Conservation (phyloP, 2,113 vertebrate species). For the Neotragus pygmaeus region DNA sequence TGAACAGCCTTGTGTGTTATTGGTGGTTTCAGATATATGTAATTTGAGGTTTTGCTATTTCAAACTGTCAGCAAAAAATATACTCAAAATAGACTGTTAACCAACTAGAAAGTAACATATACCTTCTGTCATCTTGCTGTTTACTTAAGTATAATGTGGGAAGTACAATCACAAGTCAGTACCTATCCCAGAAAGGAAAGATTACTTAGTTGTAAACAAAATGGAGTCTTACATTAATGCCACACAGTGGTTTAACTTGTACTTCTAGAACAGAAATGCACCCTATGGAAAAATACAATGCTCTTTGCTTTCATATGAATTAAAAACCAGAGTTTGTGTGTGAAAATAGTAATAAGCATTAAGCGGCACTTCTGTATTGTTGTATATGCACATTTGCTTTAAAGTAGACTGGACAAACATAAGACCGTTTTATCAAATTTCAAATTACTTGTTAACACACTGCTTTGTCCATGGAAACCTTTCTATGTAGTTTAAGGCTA, state of each 20-base stretch:
- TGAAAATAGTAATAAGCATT: neutral
- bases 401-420: conserved; percentile 2
- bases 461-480: neutral
- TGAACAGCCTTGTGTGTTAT: neutral
- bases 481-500: neutral
- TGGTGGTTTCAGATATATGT: neutral
- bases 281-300: neutral
- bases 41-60: neutral
- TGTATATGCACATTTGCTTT: neutral
- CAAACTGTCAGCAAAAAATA: neutral
- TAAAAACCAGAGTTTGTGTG: neutral
- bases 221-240: neutral
- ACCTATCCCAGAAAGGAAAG: neutral
- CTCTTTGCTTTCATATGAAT: neutral
- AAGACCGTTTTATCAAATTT: neutral
- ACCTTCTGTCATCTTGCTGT: neutral
- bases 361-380: neutral
- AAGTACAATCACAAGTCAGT: neutral
- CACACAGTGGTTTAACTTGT: neutral
- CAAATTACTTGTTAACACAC: neutral
- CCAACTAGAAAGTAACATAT: neutral
- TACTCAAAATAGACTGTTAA: neutral
- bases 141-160: neutral
- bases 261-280: neutral
- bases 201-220: neutral